These are phyloP conservation scores for Bombyx huttoni DNA, from an alignment of 2,888 invertebrate species.

Conservation along the genomic window DNA sequence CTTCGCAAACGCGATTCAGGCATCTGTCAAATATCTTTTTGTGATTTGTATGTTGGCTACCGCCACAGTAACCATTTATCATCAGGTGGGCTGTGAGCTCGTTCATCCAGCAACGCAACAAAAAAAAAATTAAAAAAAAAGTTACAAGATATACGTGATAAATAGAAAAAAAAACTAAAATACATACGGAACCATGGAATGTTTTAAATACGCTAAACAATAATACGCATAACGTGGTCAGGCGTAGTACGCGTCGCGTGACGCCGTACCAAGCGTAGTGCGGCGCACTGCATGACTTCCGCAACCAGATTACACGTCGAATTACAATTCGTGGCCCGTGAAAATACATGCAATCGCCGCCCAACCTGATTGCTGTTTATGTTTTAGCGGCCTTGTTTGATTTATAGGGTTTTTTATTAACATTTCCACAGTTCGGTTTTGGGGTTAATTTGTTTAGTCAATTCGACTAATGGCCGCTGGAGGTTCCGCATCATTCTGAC, in stretches of 20 bases:
- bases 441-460: not conserved
- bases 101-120: no score
- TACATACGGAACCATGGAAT: not conserved
- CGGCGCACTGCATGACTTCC: conserved; percentile 24
- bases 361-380: not conserved
- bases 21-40: no score
- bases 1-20: no score
- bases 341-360: not conserved
- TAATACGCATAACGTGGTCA: not conserved
- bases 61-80: no score
- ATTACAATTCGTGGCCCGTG: conserved; percentile 14
- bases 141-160: no score
- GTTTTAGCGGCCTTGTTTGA: not conserved
- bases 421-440: not conserved
- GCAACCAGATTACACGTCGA: conserved; percentile 46
- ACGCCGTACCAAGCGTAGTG: not conserved
- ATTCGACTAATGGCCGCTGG: not conserved
- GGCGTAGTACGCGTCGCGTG: not conserved
- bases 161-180: not conserved
- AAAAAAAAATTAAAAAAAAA: no score
- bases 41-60: no score
- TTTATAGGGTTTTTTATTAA: not conserved
- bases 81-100: no score
- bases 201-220: not conserved
- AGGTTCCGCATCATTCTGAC: no score